Percentiles rank a stretch among this genome's conserved stretches.
phyloP scores from a whole-genome alignment of 2,113 vertebrate genomes.

The Nothocercus nigrocapillus region DNA sequence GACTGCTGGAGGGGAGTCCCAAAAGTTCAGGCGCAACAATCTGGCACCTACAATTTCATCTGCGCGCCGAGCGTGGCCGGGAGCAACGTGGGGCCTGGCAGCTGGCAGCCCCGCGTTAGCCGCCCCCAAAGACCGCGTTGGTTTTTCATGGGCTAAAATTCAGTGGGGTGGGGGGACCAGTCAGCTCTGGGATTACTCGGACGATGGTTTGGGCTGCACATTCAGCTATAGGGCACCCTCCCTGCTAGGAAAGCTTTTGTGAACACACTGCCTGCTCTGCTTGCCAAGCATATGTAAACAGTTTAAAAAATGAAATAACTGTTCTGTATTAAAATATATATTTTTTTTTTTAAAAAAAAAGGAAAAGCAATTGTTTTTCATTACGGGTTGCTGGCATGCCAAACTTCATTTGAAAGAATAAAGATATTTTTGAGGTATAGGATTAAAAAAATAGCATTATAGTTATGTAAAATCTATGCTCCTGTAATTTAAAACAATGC shows the following conservation, averaged over 20 bases:
- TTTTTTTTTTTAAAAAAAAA: not conserved
- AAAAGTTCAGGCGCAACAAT: not conserved
- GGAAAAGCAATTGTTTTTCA: constrained; percentile 70
- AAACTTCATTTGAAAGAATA: constrained; percentile 68
- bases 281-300: constrained; percentile 68
- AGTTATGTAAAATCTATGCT: constrained; percentile 49
- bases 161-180: not conserved
- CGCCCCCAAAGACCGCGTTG: not conserved
- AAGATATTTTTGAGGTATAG: constrained; percentile 67
- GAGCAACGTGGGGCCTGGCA: constrained; percentile 17
- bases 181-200: not conserved
- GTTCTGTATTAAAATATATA: constrained; percentile 66
- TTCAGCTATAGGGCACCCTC: not conserved
- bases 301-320: constrained; percentile 75
- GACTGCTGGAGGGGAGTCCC: not conserved
- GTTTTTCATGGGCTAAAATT: not conserved
- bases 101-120: not conserved
- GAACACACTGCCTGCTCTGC: constrained; percentile 7
- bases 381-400: constrained; percentile 63
- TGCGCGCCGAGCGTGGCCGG: not conserved
- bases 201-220: not conserved
- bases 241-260: constrained; percentile 2
- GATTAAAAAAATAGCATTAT: constrained; percentile 45
- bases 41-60: constrained; percentile 26
- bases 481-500: constrained; percentile 64